Evolutionary conservation across 2,113 vertebrate species (phyloP).

Genomic region (Chelonoidis abingdonii): DNA sequence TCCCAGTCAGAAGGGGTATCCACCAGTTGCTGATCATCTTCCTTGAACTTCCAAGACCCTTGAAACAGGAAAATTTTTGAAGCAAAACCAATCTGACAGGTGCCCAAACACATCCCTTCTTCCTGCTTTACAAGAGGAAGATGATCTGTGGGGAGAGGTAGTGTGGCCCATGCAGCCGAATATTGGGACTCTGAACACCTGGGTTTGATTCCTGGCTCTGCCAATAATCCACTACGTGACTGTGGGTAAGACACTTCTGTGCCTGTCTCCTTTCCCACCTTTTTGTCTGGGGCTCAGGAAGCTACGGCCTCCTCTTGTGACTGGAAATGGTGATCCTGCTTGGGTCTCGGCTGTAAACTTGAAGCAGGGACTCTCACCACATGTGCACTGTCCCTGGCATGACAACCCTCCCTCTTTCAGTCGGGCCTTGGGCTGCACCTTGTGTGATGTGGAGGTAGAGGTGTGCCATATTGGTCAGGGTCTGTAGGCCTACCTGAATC

Average conservation of each 20-base stretch:
- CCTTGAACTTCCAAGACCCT: background rate
- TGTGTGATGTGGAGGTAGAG: too few relatives aligned
- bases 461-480: accelerated
- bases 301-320: background rate
- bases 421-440: background rate
- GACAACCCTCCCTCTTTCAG: background rate
- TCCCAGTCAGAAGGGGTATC: background rate
- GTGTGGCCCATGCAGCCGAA: background rate
- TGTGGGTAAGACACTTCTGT: background rate
- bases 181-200: background rate
- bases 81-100: background rate
- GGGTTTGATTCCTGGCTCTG: background rate
- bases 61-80: background rate
- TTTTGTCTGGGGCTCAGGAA: background rate
- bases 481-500: background rate
- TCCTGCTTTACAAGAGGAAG: background rate
- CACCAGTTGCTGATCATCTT: background rate
- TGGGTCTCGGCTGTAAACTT: background rate
- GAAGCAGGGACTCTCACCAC: background rate
- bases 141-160: background rate
- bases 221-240: background rate
- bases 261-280: background rate
- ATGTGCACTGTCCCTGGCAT: background rate
- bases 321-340: background rate
- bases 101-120: background rate